Conservation (phyloP, 2,113 vertebrate species). For the Calypte anna region DNA sequence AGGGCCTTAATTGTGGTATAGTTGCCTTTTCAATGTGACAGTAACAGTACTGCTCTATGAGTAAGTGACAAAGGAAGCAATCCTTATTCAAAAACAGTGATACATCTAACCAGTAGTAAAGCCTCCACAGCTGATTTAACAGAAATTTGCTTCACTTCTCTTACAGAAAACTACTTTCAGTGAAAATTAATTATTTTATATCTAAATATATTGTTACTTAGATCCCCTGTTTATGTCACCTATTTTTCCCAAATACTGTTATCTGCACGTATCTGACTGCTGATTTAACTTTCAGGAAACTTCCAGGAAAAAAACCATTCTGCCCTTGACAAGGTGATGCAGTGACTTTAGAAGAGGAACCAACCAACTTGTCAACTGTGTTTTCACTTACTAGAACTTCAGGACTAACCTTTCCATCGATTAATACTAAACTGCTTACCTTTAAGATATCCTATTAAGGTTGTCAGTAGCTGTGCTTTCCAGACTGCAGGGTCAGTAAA, state of each 20-base stretch:
- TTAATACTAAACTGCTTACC: conserved; percentile 16
- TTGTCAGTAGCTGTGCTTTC: conserved; percentile 50
- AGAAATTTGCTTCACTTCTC: not conserved
- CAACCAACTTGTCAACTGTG: not conserved
- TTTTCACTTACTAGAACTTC: conserved; percentile 15
- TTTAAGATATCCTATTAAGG: conserved; percentile 14
- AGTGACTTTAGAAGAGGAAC: not conserved
- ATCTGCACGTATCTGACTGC: not conserved
- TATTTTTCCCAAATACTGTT: conserved; percentile 13
- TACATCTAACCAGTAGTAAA: not conserved
- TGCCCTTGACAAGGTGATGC: not conserved
- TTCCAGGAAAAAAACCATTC: not conserved
- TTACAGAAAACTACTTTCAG: not conserved
- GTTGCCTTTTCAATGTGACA: conserved; percentile 3
- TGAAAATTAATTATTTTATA: conserved; percentile 22
- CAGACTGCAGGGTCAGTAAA: not conserved
- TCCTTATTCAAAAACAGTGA: conserved; percentile 32
- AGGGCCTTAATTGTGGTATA: conserved; percentile 30
- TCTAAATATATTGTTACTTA: conserved; percentile 29
- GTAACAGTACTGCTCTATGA: conserved; percentile 5
- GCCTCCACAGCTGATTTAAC: conserved; percentile 15
- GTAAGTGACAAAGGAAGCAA: conserved; percentile 23
- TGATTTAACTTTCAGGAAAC: not conserved
- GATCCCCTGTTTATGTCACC: not conserved
- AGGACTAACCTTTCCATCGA: conserved; percentile 20